phyloP scores from a whole-genome alignment of 2,888 invertebrate genomes.

The Torymus texanus region DNA sequence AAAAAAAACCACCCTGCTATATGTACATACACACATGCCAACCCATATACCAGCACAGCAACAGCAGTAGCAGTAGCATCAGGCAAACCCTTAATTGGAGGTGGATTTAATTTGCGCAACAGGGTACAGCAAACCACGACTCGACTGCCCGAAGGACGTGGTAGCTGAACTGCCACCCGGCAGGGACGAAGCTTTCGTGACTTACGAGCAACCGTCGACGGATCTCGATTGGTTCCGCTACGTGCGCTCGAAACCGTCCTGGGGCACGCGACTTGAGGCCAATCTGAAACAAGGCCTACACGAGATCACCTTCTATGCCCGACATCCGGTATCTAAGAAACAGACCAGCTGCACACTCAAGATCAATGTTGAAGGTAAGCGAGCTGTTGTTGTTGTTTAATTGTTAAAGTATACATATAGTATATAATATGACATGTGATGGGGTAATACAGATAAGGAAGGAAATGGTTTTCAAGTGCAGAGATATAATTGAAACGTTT shows the following conservation, averaged over 20 bases:
- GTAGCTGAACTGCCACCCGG: slow-evolving; percentile 74
- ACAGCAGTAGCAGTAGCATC: not conserved
- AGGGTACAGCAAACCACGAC: slow-evolving; percentile 77
- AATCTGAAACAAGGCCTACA: slow-evolving; percentile 76
- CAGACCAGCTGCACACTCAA: slow-evolving; percentile 75
- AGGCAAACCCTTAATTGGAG: slow-evolving; percentile 30
- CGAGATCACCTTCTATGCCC: slow-evolving; percentile 76
- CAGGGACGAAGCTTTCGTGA: slow-evolving; percentile 75
- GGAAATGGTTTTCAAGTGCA: no score
- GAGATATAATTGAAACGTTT: no score
- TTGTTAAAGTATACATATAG: no score
- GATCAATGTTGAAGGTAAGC: slow-evolving; percentile 73
- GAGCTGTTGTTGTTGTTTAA: no score
- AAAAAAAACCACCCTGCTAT: no score
- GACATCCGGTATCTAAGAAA: slow-evolving; percentile 76
- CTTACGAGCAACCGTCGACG: slow-evolving; percentile 76
- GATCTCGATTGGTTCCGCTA: slow-evolving; percentile 78
- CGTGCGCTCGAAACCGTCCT: slow-evolving; percentile 76
- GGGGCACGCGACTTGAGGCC: slow-evolving; percentile 76
- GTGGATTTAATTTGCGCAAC: slow-evolving; percentile 22
- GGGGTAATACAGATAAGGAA: no score
- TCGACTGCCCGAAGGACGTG: slow-evolving; percentile 77
- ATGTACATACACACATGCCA: no score
- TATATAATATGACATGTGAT: no score
- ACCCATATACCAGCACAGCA: no score